Base-by-base conservation (phyloP, 2,797 vertebrate genomes). In the Peromyscus nudipes region DNA sequence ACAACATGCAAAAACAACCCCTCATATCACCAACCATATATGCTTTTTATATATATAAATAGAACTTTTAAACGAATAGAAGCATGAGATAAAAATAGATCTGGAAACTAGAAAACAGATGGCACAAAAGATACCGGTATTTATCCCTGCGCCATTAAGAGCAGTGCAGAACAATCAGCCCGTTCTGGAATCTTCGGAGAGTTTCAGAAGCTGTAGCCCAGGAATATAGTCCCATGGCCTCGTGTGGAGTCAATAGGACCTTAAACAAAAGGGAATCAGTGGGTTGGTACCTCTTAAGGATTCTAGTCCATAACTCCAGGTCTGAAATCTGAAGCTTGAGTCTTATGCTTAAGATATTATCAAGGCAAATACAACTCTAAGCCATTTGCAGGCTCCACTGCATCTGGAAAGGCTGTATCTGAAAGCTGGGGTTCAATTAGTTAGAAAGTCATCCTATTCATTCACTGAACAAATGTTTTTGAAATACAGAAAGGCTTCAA, bases 51-150 rank as follows among this genome's bases (percentile, higher is more conserved):
- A 43, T 94, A 62, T 94, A 62, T 87, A 98, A 97, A 95, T 86
- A 96, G 92, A 88, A 90, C 79, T 57, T 96, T 96, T 92, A 97
- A 97, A 85, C 93, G 89, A 97, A 97, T 94, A 96, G 93, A 97
- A 89, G 93, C 62, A 79, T 85, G 80, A 93, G 93, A 96, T 94
- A 96, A 96, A 98, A 97, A 96, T 96, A 97, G 93, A 96, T 40
- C 25, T 87, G 83, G 77, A 98, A 95, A 94, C 96, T 93, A 91
- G 84, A 95, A 97, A 97, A 95, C 97, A 98, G 97, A 98, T 96
- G 96, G 96, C 71, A 96, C 49, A 96, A 97, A 96, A 95, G 85
- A 97, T 92, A 96, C 75, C 17, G 1, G 92, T 95, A 93, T 96
- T 96, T 97, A 96, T 97, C 75, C 55, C 31, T 55, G 65, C 92